Conservation (phyloP, 2,113 vertebrate species). For the Toxotes jaculatrix region DNA sequence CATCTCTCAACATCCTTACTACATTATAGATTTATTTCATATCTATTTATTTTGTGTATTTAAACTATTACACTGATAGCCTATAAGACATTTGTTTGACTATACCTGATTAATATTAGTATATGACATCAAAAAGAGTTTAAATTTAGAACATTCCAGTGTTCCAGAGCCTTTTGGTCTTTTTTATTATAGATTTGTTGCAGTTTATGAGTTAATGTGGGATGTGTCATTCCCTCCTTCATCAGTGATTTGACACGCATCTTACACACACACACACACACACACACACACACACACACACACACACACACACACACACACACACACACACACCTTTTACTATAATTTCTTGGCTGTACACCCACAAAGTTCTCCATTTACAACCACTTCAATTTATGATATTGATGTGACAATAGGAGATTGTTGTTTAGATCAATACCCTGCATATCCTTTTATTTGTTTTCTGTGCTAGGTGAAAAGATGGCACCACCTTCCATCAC, state of each 20-base stretch:
- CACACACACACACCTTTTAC: not conserved
- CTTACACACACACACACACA: not conserved
- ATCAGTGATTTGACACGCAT: not conserved
- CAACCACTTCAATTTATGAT: not conserved
- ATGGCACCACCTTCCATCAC: conserved; percentile 76
- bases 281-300: not conserved
- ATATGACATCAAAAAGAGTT: not conserved
- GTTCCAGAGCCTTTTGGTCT: not conserved
- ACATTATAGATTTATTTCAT: not conserved
- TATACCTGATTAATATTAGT: not conserved
- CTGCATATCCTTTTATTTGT: not conserved
- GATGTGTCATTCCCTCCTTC: not conserved
- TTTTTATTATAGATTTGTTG: not conserved
- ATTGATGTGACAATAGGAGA: not conserved
- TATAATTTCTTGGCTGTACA: not conserved
- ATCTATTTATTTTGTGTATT: not conserved
- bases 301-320: not conserved
- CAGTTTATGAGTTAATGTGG: not conserved
- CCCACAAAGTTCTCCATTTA: not conserved
- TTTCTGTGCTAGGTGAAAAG: conserved; percentile 68
- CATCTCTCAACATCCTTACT: not conserved
- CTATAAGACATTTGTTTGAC: not conserved
- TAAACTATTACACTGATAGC: not conserved
- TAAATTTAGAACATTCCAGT: not conserved
- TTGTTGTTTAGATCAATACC: not conserved